Conservation (phyloP, 2,113 vertebrate genomes). For the Cyprinodon tularosa region DNA sequence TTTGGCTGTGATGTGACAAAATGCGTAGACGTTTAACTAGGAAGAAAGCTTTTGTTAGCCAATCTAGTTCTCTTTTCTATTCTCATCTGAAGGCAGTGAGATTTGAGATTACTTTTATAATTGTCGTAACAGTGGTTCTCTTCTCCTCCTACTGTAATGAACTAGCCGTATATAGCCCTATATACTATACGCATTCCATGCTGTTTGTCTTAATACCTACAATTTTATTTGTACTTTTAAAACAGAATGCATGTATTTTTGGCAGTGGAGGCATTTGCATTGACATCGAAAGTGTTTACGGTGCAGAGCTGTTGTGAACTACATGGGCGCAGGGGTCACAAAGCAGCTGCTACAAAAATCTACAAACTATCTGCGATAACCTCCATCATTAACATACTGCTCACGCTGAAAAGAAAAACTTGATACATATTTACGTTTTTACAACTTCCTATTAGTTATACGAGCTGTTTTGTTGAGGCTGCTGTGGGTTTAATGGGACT, state of each 20-base stretch:
- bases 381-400: conserved; percentile 48
- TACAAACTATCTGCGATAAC: conserved; percentile 27
- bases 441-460: conserved; percentile 39
- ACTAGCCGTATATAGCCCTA: conserved; percentile 32
- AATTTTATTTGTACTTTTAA: conserved; percentile 67
- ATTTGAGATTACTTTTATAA: conserved; percentile 63
- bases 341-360: conserved; percentile 32
- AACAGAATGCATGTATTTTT: conserved; percentile 26
- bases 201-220: conserved; percentile 58
- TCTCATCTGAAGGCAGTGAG: conserved; percentile 20
- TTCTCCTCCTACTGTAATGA: conserved; percentile 63
- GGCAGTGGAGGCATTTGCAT: conserved; percentile 11
- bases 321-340: conserved; percentile 33
- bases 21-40: no score
- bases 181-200: conserved; percentile 60
- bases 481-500: conserved; percentile 37
- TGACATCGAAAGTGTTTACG: conserved; percentile 7
- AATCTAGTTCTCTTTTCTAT: conserved; percentile 18
- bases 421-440: conserved; percentile 53
- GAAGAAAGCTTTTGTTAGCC: no score
- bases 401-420: conserved; percentile 35
- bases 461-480: conserved; percentile 47
- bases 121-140: conserved; percentile 60
- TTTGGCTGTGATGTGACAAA: not conserved
- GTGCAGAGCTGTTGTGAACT: conserved; percentile 1